Base-by-base conservation (phyloP, 2,113 vertebrate genomes). In the Tiliqua scincoides region DNA sequence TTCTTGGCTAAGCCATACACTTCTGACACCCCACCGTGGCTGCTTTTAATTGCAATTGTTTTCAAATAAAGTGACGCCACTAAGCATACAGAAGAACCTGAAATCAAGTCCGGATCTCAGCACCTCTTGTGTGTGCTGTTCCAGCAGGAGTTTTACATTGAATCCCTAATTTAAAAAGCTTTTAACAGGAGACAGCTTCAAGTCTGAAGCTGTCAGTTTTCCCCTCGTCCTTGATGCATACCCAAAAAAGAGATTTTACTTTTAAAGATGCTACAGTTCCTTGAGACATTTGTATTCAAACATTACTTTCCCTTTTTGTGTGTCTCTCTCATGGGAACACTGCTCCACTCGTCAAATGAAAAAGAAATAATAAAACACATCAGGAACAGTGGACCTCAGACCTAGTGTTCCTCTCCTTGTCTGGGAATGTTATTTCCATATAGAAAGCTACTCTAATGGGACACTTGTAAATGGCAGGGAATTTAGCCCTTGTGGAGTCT, bases 401-500 rank as follows among this genome's bases (percentile, higher is more conserved):
- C 93, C 92, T 93, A 86, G 76, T 83, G 87, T 92, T 94, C 93
- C 95, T 95, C 82, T 94, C 91, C 93, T 95, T 95, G 91, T 95
- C 93, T 94, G 94, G 94, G 95, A 94, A 95, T 93, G 94, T 93
- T 96, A 96, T 96, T 97, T 96, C 94, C 95, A 96, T 96, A 96
- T 95, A 96, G 96, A 95, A 96, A 93, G 95, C 92, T 95, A 82
- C 94, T 96, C 96, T 95, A 93, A 96, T 94, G 94, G 95, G 94
- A 96, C 91, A 94, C 94, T 96, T 95, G 96, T 96, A 96, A 96
- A 96, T 94, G 91, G 94, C 90, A 93, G 87, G 94, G 94, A 96
- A 95, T 96, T 95, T 94, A 95, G 95, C 93, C 94, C 90, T 89
- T 91, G 92, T 93, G 94, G 91, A 91, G 94, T 94, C 95, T 94